Evolutionary conservation across 2,113 vertebrate species (phyloP).

Genomic region (Origma solitaria): DNA sequence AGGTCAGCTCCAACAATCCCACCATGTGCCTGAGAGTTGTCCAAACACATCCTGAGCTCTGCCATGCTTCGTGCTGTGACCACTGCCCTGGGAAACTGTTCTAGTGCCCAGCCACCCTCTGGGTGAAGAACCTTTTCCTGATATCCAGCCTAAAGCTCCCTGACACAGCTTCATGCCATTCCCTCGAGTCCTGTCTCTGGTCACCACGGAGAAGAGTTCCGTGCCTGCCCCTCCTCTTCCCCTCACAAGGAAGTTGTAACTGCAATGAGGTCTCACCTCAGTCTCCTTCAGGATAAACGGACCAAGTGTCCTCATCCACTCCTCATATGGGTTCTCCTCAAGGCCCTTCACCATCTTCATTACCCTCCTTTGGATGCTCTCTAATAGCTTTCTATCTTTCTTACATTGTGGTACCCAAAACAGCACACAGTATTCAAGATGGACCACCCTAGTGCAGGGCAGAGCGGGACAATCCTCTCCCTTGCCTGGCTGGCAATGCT

Average conservation of each 20-base stretch:
- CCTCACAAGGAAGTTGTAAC: neutral
- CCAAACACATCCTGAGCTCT: neutral
- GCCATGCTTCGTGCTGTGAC: neutral
- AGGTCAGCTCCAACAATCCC: neutral
- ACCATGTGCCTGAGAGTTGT: neutral
- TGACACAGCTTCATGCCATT: accelerated
- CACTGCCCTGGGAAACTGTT: neutral
- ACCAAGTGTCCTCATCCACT: neutral
- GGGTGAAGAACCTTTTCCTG: neutral
- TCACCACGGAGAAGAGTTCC: neutral
- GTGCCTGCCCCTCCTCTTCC: neutral
- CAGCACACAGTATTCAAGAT: accelerated
- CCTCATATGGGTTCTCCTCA: neutral
- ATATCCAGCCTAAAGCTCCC: neutral
- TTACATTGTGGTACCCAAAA: neutral
- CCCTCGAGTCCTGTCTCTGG: neutral
- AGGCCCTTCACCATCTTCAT: neutral
- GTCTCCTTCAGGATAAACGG: neutral
- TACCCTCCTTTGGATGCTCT: neutral
- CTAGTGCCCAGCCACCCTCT: too few relatives aligned
- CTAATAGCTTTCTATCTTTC: neutral
- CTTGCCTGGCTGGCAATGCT: neutral
- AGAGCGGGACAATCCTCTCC: neutral
- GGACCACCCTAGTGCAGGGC: neutral
- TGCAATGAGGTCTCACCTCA: neutral